Percentiles rank a stretch among this genome's conserved stretches.
These are phyloP conservation scores for Vollenhovia emeryi DNA, from an alignment of 1,140 invertebrate species.

Conservation along the genomic window DNA sequence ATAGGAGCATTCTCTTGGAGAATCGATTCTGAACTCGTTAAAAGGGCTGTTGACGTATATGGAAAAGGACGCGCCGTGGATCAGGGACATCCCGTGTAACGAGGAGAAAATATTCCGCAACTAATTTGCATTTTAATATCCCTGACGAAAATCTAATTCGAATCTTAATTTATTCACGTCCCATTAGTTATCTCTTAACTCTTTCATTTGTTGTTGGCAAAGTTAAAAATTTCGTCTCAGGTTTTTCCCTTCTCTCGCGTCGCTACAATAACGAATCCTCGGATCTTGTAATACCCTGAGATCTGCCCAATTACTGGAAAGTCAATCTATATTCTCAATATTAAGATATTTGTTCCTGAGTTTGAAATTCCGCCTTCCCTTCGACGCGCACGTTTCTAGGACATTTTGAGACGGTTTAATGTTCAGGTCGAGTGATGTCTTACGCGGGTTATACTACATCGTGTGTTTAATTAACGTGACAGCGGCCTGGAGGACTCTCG, in stretches of 20 bases:
- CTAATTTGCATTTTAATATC: constrained; percentile 51
- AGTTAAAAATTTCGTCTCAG: background rate
- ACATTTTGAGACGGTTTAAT: background rate
- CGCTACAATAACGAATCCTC: background rate
- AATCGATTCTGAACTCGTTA: constrained; percentile 27
- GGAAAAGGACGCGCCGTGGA: background rate
- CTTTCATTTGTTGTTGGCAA: background rate
- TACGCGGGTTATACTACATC: background rate
- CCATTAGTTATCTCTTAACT: constrained; percentile 19
- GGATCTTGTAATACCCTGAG: background rate
- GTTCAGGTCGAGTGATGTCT: background rate
- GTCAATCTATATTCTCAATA: background rate
- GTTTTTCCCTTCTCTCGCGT: background rate
- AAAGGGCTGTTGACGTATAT: background rate
- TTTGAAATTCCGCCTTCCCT: background rate
- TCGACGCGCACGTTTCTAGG: background rate
- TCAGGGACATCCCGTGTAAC: constrained; percentile 16
- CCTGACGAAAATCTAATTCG: constrained; percentile 22
- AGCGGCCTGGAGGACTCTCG: constrained; percentile 38
- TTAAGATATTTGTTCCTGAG: background rate
- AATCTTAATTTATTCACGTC: constrained; percentile 21
- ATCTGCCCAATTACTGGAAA: background rate
- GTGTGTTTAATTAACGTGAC: constrained; percentile 53
- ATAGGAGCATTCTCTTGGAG: background rate
- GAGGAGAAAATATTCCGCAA: constrained; percentile 34